Evolutionary conservation across 2,797 vertebrate species (phyloP).

Genomic region (Kryptolebias ocellatus): DNA sequence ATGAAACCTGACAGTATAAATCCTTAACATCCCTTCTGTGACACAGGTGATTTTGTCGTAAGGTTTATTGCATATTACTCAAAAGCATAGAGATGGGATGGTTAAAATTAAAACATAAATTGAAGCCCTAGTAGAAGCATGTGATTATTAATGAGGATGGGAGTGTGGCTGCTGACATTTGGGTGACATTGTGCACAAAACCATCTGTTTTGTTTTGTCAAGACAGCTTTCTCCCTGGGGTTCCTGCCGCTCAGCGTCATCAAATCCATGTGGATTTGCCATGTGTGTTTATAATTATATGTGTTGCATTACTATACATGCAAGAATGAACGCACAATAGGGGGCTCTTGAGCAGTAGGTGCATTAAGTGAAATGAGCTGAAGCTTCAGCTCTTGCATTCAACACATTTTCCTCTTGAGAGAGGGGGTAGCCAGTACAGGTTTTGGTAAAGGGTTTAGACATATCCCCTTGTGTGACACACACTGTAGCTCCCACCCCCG

Average conservation of each 20-base stretch:
- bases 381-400: slow-evolving; percentile 23
- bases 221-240: slow-evolving; percentile 64
- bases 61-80: slow-evolving; percentile 40
- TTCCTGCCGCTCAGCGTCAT: slow-evolving; percentile 54
- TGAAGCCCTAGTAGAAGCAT: background rate
- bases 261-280: slow-evolving; percentile 59
- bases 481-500: slow-evolving; percentile 7
- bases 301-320: slow-evolving; percentile 32
- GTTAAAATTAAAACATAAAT: slow-evolving; percentile 44
- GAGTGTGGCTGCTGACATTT: slow-evolving; percentile 53
- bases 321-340: slow-evolving; percentile 16
- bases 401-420: slow-evolving; percentile 20
- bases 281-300: slow-evolving; percentile 12
- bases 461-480: slow-evolving; percentile 23
- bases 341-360: slow-evolving; percentile 14
- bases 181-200: slow-evolving; percentile 60
- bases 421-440: slow-evolving; percentile 29
- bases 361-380: slow-evolving; percentile 33
- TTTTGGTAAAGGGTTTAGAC: slow-evolving; percentile 44
- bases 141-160: slow-evolving; percentile 49
- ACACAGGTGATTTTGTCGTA: slow-evolving; percentile 49
- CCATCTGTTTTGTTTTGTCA: slow-evolving; percentile 75
- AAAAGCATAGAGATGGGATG: slow-evolving; percentile 13
- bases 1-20: slow-evolving; percentile 53
- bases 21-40: slow-evolving; percentile 32